Evolutionary conservation across 2,888 invertebrate genomes (phyloP), one percentile per base, ranked within the genome.

Genomic region (Orthosia gracilis): DNA sequence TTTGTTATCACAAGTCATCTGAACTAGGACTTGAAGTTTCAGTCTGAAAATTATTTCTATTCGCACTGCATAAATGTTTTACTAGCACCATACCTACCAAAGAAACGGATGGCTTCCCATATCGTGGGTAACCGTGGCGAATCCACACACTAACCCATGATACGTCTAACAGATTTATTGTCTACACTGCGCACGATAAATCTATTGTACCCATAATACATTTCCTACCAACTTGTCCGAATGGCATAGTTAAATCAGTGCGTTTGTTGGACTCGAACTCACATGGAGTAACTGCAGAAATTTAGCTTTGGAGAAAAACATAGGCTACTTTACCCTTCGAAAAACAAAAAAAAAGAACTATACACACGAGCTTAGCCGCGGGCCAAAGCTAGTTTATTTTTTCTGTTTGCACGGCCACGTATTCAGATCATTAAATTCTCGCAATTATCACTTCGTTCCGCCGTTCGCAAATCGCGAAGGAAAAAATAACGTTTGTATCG

Each of bases 351-450:
- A 63, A 80, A 26, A 13, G 47, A 74, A 52, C n/a, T 54, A 9
- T 21, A 58, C 9, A 40, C 12, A 47, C 21, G 2, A 21, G 21
- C 12, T 45, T 26, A n/a, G 21, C 77, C 57, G 26, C 49, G 49
- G 52, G 57, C n/a, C 66, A 58, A 9, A 26, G 40, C 18, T 31
- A 54, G 80, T 63, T 70, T 66, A 69, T 62, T 82, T 66, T 74
- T 71, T 78, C 40, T 69, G 47, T 72, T 68, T 47, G 67, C 31
- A 40, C 49, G 31, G 17, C 23, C 55, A 66, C 69, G 69, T 78
- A 80, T 81, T 69, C 59, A 50, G 67, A 77, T 84, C 69, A 71
- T 84, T 78, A 74, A 79, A 82, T 82, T 73, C 63, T 71, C 55
- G 72, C 65, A 84, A 82, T 84, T 76, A 84, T 74, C 74, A 69